Evolutionary conservation across 2,113 vertebrate species (phyloP).

Genomic region (Mesocricetus auratus): DNA sequence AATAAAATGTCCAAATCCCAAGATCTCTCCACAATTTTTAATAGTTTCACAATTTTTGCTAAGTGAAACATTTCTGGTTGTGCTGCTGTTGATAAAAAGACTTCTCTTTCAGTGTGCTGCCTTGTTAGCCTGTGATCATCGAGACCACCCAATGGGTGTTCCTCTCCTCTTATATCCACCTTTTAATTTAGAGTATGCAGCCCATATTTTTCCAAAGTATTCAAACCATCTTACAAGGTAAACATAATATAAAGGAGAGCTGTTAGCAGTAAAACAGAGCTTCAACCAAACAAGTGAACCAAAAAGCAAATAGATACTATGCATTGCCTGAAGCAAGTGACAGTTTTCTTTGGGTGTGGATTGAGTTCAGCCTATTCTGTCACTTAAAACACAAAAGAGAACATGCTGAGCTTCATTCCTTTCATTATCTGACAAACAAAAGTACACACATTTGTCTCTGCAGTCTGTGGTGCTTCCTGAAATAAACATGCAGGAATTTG

Average conservation of each 20-base stretch:
- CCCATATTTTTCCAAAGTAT: not conserved
- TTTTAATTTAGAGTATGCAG: not conserved
- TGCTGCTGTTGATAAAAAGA: not conserved
- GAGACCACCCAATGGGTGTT: not conserved
- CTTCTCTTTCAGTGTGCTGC: not conserved
- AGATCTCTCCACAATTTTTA: not conserved
- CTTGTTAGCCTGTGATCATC: not conserved
- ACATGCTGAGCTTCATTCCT: slow-evolving; percentile 58
- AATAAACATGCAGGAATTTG: slow-evolving; percentile 53
- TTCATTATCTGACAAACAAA: slow-evolving; percentile 59
- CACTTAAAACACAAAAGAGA: slow-evolving; percentile 40
- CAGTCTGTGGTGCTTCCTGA: slow-evolving; percentile 27
- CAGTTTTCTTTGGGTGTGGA: not conserved
- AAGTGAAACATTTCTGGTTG: not conserved
- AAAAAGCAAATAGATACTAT: slow-evolving; percentile 34
- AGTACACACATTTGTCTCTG: slow-evolving; percentile 57
- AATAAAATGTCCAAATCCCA: slow-evolving; percentile 11
- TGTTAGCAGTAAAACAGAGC: not conserved
- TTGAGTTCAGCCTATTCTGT: not conserved
- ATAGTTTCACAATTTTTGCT: not conserved
- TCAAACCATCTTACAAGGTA: not conserved
- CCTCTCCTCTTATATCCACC: not conserved
- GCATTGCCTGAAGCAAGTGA: not conserved
- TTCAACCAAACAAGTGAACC: not conserved
- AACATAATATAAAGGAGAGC: not conserved